Evolutionary conservation across 2,888 invertebrate species (phyloP).

Genomic region (Zygogramma bicolorata): DNA sequence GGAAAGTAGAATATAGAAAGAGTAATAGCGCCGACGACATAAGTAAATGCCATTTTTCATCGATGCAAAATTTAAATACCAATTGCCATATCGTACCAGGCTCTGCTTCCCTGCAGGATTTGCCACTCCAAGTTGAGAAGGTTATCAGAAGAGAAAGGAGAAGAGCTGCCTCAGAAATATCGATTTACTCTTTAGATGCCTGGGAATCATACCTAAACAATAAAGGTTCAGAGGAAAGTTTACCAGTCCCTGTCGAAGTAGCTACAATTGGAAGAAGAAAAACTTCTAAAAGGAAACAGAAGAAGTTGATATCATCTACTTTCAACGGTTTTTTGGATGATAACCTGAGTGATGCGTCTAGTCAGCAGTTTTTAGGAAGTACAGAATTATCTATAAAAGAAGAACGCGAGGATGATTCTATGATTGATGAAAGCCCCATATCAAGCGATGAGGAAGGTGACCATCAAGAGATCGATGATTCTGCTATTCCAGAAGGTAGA

Average conservation of each 20-base stretch:
- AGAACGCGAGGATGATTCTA: background rate
- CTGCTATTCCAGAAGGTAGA: background rate
- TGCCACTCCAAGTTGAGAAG: background rate
- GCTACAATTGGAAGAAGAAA: constrained; percentile 18
- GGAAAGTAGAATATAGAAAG: constrained; percentile 20
- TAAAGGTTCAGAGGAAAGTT: constrained; percentile 16
- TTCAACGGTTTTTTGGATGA: constrained; percentile 50
- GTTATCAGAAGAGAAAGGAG: constrained; percentile 38
- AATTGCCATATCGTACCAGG: background rate
- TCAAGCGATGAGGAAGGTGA: background rate
- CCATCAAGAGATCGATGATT: background rate
- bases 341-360: constrained; percentile 6
- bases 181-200: constrained; percentile 48
- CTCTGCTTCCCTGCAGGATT: constrained; percentile 13
- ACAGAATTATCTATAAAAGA: background rate
- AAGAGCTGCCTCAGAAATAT: constrained; percentile 44
- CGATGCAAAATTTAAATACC: background rate
- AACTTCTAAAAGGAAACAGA: constrained; percentile 40
- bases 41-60: background rate
- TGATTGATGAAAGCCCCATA: background rate
- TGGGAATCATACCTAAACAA: constrained; percentile 51
- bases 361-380: background rate
- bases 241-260: background rate
- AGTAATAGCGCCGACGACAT: constrained; percentile 13
- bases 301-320: constrained; percentile 54